A percentile compares a stretch with the other conserved stretches of the same genome.
Evolutionary conservation across 2,113 vertebrate genomes (phyloP).

Genomic region (Perccottus glenii): DNA sequence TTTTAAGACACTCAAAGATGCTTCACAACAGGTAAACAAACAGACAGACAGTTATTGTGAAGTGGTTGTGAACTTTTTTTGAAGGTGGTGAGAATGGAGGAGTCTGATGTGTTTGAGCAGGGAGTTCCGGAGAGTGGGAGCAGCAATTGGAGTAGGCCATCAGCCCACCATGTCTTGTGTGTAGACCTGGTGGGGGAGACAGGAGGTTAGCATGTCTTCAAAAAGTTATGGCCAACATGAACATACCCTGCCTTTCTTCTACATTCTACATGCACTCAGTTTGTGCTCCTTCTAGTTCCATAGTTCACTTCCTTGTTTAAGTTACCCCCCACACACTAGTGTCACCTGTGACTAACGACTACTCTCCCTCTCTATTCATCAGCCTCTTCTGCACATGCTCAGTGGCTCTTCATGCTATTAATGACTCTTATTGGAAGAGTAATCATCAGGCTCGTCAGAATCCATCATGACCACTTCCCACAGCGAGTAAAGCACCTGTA

Average conservation of each 20-base stretch:
- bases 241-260: not conserved
- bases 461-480: slow-evolving; percentile 85
- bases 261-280: slow-evolving; percentile 32
- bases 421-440: slow-evolving; percentile 95
- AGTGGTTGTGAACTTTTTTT: no score
- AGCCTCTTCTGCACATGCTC: slow-evolving; percentile 78
- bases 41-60: no score
- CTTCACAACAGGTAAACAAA: no score
- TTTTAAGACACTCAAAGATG: no score
- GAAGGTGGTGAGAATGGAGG: no score
- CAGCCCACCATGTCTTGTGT: no score
- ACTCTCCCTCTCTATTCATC: slow-evolving; percentile 74
- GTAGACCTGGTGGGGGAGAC: no score
- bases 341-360: slow-evolving; percentile 85
- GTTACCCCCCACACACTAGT: slow-evolving; percentile 56
- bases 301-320: slow-evolving; percentile 13
- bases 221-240: not conserved
- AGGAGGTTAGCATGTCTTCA: no score
- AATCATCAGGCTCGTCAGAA: slow-evolving; percentile 89
- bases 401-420: slow-evolving; percentile 89
- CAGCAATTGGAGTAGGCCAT: no score
- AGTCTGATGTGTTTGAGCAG: no score
- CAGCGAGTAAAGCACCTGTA: slow-evolving; percentile 79
- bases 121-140: no score
- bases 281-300: slow-evolving; percentile 12